phyloP scores from a whole-genome alignment of 2,113 vertebrate species.

The Embiotoca jacksoni region DNA sequence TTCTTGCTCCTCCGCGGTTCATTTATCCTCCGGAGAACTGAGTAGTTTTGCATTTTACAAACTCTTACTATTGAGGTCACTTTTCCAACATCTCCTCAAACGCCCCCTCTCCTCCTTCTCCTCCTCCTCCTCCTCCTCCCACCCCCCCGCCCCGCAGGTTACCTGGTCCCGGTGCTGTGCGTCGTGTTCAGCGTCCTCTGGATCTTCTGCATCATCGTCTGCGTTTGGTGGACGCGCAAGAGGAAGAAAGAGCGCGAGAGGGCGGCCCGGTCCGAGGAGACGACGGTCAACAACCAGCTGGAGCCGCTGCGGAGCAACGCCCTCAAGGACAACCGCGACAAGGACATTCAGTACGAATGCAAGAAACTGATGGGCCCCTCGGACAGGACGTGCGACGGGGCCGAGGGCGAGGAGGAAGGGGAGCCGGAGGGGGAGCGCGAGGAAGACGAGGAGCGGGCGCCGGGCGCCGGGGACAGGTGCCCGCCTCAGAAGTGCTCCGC shows the following conservation, averaged over 20 bases:
- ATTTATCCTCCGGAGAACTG: too few relatives aligned
- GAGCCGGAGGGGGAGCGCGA: conserved; percentile 78
- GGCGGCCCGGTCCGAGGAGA: conserved; percentile 82
- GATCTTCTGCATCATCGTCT: conserved; percentile 90
- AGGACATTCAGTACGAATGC: conserved; percentile 89
- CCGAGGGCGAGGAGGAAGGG: conserved; percentile 86
- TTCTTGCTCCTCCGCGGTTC: too few relatives aligned
- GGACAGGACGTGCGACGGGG: conserved; percentile 87
- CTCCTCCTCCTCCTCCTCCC: neutral
- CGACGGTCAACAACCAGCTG: conserved; percentile 93
- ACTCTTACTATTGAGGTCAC: too few relatives aligned
- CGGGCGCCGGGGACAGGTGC: conserved; percentile 85
- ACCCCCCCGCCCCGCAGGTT: conserved; percentile 77
- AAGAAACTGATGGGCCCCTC: conserved; percentile 90
- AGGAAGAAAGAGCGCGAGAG: conserved; percentile 93
- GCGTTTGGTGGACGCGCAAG: conserved; percentile 94
- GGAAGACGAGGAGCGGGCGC: conserved; percentile 66
- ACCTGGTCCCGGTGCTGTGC: conserved; percentile 90
- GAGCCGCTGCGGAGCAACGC: conserved; percentile 87
- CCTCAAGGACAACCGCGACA: conserved; percentile 86
- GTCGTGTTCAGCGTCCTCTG: conserved; percentile 91
- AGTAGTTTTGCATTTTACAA: too few relatives aligned
- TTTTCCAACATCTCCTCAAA: neutral
- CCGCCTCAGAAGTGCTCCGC: conserved; percentile 83
- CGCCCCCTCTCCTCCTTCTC: neutral